phyloP scores from a whole-genome alignment of 2,888 invertebrate species.

The Hirudinaria manillensis region DNA sequence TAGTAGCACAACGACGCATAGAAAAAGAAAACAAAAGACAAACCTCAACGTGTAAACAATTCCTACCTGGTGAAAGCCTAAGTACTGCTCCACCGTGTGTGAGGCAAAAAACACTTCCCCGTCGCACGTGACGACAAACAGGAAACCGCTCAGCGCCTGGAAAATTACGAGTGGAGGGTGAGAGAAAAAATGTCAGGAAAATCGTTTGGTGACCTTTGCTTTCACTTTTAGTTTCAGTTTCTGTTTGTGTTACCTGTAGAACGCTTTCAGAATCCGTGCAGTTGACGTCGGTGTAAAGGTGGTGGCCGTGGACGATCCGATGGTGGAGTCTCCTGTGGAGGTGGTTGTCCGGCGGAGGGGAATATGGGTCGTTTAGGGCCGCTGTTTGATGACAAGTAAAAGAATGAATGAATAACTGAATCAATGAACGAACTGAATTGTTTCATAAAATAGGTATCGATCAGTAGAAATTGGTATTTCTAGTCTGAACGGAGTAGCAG shows the following conservation, averaged over 20 bases:
- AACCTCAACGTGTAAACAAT: background rate
- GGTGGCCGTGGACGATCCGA: constrained; percentile 48
- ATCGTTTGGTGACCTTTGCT: background rate
- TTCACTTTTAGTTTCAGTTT: background rate
- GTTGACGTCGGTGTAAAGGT: constrained; percentile 49
- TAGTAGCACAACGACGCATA: no score
- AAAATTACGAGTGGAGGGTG: constrained; percentile 34
- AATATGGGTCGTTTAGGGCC: constrained; percentile 19
- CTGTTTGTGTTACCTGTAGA: constrained; percentile 48
- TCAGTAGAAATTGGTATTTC: no score
- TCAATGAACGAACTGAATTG: no score
- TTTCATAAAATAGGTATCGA: no score
- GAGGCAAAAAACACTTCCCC: constrained; percentile 99
- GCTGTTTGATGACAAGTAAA: background rate
- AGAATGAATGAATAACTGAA: background rate
- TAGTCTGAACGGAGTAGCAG: no score
- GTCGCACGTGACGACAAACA: constrained; percentile 95
- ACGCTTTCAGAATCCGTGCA: constrained; percentile 52
- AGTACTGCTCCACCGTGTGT: constrained; percentile 97
- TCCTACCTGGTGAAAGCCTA: constrained; percentile 96
- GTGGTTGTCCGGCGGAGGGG: constrained; percentile 35
- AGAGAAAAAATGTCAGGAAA: background rate
- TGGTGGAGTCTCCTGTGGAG: constrained; percentile 48
- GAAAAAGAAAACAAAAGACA: background rate
- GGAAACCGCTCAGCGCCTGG: constrained; percentile 92